Percentiles rank a stretch among this genome's conserved stretches.
These are phyloP conservation scores for Xestia sexstrigata DNA, from an alignment of 2,888 invertebrate species.

Conservation along the genomic window DNA sequence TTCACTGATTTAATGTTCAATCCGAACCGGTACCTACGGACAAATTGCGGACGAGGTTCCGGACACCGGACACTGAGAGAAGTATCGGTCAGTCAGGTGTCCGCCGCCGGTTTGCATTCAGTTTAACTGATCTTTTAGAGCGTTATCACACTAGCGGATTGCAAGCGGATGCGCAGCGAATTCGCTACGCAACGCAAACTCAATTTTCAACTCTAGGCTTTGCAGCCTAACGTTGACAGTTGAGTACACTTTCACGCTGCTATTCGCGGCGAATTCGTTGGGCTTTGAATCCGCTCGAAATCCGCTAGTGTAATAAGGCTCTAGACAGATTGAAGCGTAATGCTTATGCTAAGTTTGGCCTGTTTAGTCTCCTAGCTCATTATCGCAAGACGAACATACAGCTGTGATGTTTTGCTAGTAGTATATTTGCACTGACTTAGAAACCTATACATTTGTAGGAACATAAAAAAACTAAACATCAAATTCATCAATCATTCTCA, in stretches of 20 bases:
- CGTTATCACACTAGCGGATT: no score
- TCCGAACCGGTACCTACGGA: not conserved
- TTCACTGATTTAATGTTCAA: not conserved
- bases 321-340: not conserved
- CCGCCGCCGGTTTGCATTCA: not conserved
- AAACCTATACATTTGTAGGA: no score
- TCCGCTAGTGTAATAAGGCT: no score
- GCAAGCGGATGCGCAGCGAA: no score
- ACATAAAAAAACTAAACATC: not conserved
- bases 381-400: not conserved
- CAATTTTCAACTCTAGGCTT: no score
- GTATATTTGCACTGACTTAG: no score
- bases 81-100: not conserved
- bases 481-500: not conserved
- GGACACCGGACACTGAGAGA: not conserved
- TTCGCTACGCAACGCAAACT: no score
- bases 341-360: not conserved
- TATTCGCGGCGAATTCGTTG: no score
- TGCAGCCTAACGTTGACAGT: no score
- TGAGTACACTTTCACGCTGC: no score
- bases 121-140: not conserved
- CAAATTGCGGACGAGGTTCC: not conserved
- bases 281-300: no score
- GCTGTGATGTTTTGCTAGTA: conserved; percentile 34
- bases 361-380: not conserved